Evolutionary conservation across 1,140 invertebrate genomes (phyloP), one percentile per base, ranked within the genome.

Genomic region (Drosophila sp.): DNA sequence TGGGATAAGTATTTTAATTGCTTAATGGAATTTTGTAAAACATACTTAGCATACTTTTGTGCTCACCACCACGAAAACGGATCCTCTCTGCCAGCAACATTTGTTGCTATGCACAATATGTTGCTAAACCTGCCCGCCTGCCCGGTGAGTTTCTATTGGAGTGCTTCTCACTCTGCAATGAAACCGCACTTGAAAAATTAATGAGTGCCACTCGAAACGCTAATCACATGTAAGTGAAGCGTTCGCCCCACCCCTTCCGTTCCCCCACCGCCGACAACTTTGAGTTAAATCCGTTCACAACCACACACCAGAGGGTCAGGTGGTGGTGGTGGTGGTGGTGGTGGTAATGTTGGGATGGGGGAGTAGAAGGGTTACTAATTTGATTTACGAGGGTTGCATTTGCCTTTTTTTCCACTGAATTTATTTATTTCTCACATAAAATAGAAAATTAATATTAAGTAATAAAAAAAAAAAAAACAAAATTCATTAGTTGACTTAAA

Each of bases 141-240:
- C 83, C 32, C 7, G 10, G 11, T 30, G 58, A 10, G 10, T 29
- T 66, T 63, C 82, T 41, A 32, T 50, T 72, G 35, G 60, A 87
- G 81, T 17, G 76, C 63, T 65, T 67, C 75, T 41, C 30, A 58
- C 56, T 35, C 25, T 61, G 73, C 23, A 6, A 50, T 25, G 44
- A 50, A 79, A 66, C 82, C 72, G 72, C 83, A 86, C 79, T 87
- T 87, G 84, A 87, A 87, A 87, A 87, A 80, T 89, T 87, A 87
- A 87, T 87, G 84, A 87, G 83, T 67, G 84, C 35, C 72, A 89
- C 83, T 87, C 75, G 84, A 87, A 82, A 62, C 79, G 79, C 84
- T 87, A 87, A 87, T 87, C 83, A 80, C 84, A 83, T 80, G 83
- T 87, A 83, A 80, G 83, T 77, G 84, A 83, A 82, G 75, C 66